Base-by-base conservation (phyloP, 2,113 vertebrate genomes). In the Oreamnos americanus region DNA sequence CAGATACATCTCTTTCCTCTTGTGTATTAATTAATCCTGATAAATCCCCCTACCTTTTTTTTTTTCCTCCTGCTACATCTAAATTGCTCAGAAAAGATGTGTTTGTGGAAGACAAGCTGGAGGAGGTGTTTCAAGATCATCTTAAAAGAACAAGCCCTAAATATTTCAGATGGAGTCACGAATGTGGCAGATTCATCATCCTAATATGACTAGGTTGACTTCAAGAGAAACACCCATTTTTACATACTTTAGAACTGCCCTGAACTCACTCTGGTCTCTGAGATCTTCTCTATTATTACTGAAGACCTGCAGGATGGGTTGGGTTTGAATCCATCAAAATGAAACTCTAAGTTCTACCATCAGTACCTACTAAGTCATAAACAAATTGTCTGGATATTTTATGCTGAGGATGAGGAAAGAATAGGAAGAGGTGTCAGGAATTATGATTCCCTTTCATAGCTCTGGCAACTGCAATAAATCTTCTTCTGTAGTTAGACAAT, bases 391-490 rank as follows among this genome's bases (percentile, higher is more conserved):
- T 94, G 84, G 86, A 84, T 97, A 95, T 98, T 98, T 99, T 98
- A 98, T 97, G 49, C 78, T 74, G 87, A 97, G 21, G 90, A 96
- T 94, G 82, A 97, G 26, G 57, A 98, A 79, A 94, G 55, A 96
- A 83, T 82, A 15, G 87, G 83, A 86, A 83, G 88, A 96, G 90
- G 84, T 84, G 57, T 97, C 83, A 98, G 95, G 97, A 98, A 98
- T 98, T 98, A 98, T 94, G 96, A 96, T 30, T 0, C 0, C 45
- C 79, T 98, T 98, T 98, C 97, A 91, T 45, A 97, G 85, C 94
- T 97, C 96, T 98, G 97, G 96, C 98, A 98, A 94, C 53, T 94
- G 91, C 55, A 67, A 97, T 98, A 93, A 97, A 98, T 98, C 96
- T 98, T 88, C 79, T 97, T 96, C 90, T 97, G 57, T 36, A 91